Evolutionary conservation across 2,888 invertebrate genomes (phyloP), one percentile per base, ranked within the genome.

Genomic region (Diaphora mendica): DNA sequence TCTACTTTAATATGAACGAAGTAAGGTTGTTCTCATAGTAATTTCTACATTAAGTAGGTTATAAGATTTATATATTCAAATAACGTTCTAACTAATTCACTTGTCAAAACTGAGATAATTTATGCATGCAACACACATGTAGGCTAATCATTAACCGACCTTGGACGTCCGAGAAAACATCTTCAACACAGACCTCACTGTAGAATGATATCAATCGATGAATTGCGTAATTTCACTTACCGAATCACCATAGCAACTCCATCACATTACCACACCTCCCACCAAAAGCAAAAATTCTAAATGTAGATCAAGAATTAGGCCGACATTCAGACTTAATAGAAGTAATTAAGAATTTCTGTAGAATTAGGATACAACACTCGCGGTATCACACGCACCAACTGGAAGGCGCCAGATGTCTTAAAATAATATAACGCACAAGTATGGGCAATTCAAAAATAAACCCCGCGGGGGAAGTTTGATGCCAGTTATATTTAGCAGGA

Each of bases 391-490:
- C 77, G 79, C 80, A 83, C 80, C 87, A 85, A 89, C 91, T 89
- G 90, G 84, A 89, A 87, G 85, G 84, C 86, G 87, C 88, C 91
- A 91, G 87, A 91, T 92, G 93, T 88, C 88, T 89, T 87, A 86
- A 81, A 92, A 93, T 92, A 93, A 93, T 91, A 93, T 90, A 89
- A 90, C 87, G 68, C 68, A 92, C 94, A 80, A 82, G 87, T 87
- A 85, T 82, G 88, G 86, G 85, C 79, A 79, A 81, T 88, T 88
- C 91, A 90, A 93, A 95, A 95, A 95, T 95, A 95, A 91, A 92
- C 91, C 93, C 89, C 88, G 93, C 92, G 94, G 95, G 95, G 90
- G 93, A 90, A 90, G 91, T 90, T 83, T 83, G 86, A 89, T 90
- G 88, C 84, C 82, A 88, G 89, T 88, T 94, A 92, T 93, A 93